Percentiles rank a stretch among this genome's conserved stretches.
Evolutionary conservation across 2,888 invertebrate genomes (phyloP).

Genomic region (Pterobdella sp.): DNA sequence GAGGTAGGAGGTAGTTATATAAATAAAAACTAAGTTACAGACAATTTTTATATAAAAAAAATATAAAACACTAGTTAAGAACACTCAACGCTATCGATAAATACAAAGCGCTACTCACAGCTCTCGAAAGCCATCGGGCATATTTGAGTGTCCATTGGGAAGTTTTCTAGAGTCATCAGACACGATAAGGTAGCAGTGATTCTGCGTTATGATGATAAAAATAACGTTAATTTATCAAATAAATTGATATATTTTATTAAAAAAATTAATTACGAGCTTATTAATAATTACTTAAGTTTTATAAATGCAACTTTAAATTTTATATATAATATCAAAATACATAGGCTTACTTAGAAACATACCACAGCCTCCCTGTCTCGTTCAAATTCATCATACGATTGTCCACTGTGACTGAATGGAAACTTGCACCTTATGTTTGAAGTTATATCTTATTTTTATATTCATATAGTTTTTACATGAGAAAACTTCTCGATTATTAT

Average conservation of each 20-base stretch:
- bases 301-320: neutral
- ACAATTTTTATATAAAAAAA: too few relatives aligned
- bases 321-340: neutral
- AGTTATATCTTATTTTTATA: neutral
- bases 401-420: constrained; percentile 30
- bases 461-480: neutral
- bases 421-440: constrained; percentile 23
- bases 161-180: constrained; percentile 45
- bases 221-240: neutral
- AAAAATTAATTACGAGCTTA: neutral
- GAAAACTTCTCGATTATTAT: too few relatives aligned
- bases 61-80: too few relatives aligned
- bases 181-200: constrained; percentile 39
- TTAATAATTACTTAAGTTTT: neutral
- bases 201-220: constrained; percentile 12
- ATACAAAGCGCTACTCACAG: constrained; percentile 29
- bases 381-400: constrained; percentile 26
- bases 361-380: constrained; percentile 19
- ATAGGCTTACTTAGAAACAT: constrained; percentile 30
- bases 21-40: too few relatives aligned
- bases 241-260: neutral
- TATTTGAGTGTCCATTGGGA: constrained; percentile 45
- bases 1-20: too few relatives aligned
- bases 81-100: too few relatives aligned
- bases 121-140: constrained; percentile 43